A percentile compares a stretch with the other conserved stretches of the same genome.
Evolutionary conservation across 2,113 vertebrate genomes (phyloP).

Genomic region (Acrocephalus kingi): DNA sequence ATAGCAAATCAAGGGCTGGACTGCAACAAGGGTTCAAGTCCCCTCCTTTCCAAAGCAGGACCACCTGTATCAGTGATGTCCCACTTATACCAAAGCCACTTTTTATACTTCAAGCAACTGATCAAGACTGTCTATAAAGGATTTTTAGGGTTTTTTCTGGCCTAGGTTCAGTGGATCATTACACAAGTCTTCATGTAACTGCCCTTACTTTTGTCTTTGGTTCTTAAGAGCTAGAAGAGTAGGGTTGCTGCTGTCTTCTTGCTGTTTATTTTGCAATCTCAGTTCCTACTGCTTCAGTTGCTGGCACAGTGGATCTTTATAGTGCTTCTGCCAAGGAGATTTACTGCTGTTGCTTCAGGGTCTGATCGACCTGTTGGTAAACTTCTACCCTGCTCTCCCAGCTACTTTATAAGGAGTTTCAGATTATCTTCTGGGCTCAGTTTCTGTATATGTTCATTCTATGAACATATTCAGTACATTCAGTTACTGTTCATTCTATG

Average conservation of each 20-base stretch:
- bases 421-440: background rate
- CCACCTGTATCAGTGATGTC: background rate
- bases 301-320: background rate
- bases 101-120: background rate
- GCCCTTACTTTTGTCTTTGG: background rate
- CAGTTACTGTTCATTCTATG: background rate
- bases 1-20: background rate
- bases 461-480: no score
- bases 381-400: background rate
- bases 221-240: background rate
- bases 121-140: background rate
- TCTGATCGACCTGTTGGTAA: slow-evolving; percentile 3
- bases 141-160: background rate
- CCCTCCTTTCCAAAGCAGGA: background rate
- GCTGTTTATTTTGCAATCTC: background rate
- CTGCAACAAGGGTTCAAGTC: background rate
- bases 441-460: background rate
- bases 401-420: background rate
- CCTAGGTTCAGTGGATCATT: background rate
- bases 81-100: background rate
- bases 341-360: background rate
- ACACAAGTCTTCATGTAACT: background rate
- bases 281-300: background rate
- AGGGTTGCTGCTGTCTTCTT: background rate
- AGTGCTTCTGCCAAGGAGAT: slow-evolving; percentile 6